Evolutionary conservation across 2,888 invertebrate species (phyloP), one percentile per base, ranked within the genome.

Genomic region (Agonopterix arenella): DNA sequence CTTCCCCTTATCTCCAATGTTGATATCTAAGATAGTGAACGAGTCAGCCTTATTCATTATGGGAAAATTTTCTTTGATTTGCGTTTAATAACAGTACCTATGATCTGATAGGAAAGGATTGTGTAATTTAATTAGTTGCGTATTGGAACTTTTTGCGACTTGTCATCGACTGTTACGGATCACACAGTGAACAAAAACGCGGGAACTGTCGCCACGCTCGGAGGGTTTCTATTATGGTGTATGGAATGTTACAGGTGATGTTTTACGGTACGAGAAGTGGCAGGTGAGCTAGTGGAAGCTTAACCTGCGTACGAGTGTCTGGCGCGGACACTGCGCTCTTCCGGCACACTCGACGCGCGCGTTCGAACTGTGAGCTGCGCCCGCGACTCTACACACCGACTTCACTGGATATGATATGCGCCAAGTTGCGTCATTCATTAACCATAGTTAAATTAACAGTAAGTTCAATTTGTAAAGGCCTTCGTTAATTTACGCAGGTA

Each of bases 11-110:
- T 51, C 68, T 52, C 62, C 59, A 52, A 84, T 75, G 54, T 81
- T 79, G 56, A 85, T 77, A 60, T 84, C 80, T 58, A 84, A 64
- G 52, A 84, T 77, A 55, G 82, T 73, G 57, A 81, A 84, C 13
- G 40, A 40, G 48, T 77, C 76, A 67, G 70, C 73, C 55, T 75
- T 76, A 60, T 82, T 78, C 83, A 84, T 84, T 44, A 47, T 61
- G 10, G 46, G 10, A 49, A 48, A 49, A 48, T 43, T 43, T 11
- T 13, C 43, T 11, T 43, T 43, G 13, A 40, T 40, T 43, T 13
- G 13, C 10, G 1, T 40, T 40, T 40, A 28, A 28, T 28, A 28
- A 28, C 28, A 28, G 28, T 7, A 5, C 40, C 10, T 40, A n/a
- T 1, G 38, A 38, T 40, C 40, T 47, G 47, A n/a, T 36, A 50